Evolutionary conservation across 2,888 invertebrate genomes (phyloP).

Genomic region (Himalopsyche anomala): DNA sequence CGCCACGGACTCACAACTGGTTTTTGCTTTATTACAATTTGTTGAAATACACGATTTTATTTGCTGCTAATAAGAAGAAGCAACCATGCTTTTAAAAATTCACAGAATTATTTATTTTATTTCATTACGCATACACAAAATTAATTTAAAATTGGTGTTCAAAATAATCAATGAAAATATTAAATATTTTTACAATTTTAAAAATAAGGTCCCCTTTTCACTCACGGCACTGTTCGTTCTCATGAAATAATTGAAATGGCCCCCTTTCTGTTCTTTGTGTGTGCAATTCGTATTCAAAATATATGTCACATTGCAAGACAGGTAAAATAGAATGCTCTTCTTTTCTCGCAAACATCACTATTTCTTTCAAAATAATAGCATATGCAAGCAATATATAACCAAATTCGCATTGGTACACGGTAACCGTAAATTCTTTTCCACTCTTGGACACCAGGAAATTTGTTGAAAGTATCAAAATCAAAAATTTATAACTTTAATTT

Average conservation of each 20-base stretch:
- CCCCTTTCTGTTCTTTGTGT: conserved; percentile 58
- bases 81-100: too few relatives aligned
- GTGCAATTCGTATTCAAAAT: conserved; percentile 57
- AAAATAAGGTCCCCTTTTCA: not conserved
- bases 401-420: conserved; percentile 5
- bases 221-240: conserved; percentile 38
- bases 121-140: too few relatives aligned
- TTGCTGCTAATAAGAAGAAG: too few relatives aligned
- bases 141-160: too few relatives aligned
- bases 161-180: too few relatives aligned
- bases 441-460: not conserved
- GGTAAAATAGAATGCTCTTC: conserved; percentile 28
- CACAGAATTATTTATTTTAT: too few relatives aligned
- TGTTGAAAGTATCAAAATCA: too few relatives aligned
- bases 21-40: too few relatives aligned
- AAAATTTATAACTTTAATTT: too few relatives aligned
- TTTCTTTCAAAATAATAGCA: not conserved
- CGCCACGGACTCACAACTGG: too few relatives aligned
- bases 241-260: conserved; percentile 64
- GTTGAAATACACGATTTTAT: too few relatives aligned
- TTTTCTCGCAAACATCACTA: conserved; percentile 19
- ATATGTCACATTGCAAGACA: conserved; percentile 60
- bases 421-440: not conserved
- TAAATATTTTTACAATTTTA: not conserved
- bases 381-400: not conserved